Percentiles rank a stretch among this genome's conserved stretches.
phyloP scores from a whole-genome alignment of 2,888 invertebrate species.

The Lissocephala sabroskyi region DNA sequence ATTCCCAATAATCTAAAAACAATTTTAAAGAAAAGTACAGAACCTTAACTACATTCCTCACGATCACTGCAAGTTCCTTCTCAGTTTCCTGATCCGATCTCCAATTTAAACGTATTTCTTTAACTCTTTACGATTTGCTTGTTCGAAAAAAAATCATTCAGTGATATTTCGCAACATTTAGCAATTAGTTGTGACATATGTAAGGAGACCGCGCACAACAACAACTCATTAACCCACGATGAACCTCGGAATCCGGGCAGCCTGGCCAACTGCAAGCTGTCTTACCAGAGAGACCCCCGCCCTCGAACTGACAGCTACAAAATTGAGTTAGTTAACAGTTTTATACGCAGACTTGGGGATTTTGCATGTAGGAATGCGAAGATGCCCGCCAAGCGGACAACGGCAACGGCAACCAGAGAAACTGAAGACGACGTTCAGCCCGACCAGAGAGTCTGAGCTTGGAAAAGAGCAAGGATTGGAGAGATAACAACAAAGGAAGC shows the following conservation, averaged over 20 bases:
- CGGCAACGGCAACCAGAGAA: constrained; percentile 10
- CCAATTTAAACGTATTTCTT: too few relatives aligned
- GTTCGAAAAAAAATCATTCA: too few relatives aligned
- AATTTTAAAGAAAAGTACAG: too few relatives aligned
- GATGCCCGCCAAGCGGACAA: background rate
- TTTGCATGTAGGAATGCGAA: constrained; percentile 48
- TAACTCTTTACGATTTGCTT: too few relatives aligned
- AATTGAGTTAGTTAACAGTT: constrained; percentile 73
- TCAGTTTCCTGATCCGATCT: too few relatives aligned
- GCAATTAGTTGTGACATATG: constrained; percentile 62
- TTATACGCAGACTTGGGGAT: constrained; percentile 70
- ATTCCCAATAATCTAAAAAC: too few relatives aligned
- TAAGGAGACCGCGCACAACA: constrained; percentile 30
- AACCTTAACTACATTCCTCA: too few relatives aligned
- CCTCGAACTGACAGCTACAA: constrained; percentile 67
- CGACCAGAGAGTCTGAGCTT: background rate
- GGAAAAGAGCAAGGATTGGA: constrained; percentile 2
- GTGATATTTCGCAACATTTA: too few relatives aligned
- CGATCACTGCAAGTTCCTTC: too few relatives aligned
- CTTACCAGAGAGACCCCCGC: background rate
- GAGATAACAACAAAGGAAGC: constrained; percentile 24
- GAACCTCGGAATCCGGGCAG: constrained; percentile 32
- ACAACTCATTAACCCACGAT: constrained; percentile 62
- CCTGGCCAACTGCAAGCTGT: constrained; percentile 28
- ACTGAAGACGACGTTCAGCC: too few relatives aligned